Evolutionary conservation across 2,113 vertebrate species (phyloP), one percentile per base, ranked within the genome.

Genomic region (Hippocampus mohnikei): DNA sequence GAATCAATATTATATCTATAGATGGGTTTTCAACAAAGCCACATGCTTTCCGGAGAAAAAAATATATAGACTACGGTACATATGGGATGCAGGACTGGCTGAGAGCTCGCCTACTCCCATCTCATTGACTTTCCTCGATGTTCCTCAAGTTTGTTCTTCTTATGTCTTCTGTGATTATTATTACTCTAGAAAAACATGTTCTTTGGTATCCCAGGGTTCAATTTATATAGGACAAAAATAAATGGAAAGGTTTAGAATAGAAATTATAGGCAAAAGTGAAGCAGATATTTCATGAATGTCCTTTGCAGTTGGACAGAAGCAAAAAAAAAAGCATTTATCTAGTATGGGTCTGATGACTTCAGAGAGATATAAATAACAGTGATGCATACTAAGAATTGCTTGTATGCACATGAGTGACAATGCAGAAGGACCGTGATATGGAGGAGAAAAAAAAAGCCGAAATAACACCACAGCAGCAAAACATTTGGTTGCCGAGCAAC

Each of bases 401-500:
- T 53, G 46, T 77, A 59, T 67, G 10, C 63, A 76, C 44, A 40
- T 63, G 46, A 52, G 37, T 27, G 25, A 42, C 52, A 52, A 71
- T 9, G 27, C n/a, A n/a, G 70, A 61, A 42, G 41, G 48, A 71
- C n/a, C 15, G n/a, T 44, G 25, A 69, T 25, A 20, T 12, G 27
- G 42, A 55, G 52, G 12, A 16, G 12, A 59, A 5, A 62, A 72
- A 79, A 77, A 78, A 75, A 64, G 69, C 37, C 66, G 84, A 89
- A 90, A 89, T 77, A 79, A 82, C 88, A 85, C 81, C 37, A 13
- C 69, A 41, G 77, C 52, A 1, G 71, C 85, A 90, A 91, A 93
- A 93, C 91, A 93, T 91, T 93, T 89, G 88, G 91, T 93, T 83
- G 75, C 90, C 23, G 5, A 69, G 91, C 81, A 90, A 91, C 90